A percentile compares a stretch with the other conserved stretches of the same genome.
phyloP scores from a whole-genome alignment of 2,113 vertebrate species.

The Ranitomeya imitator region DNA sequence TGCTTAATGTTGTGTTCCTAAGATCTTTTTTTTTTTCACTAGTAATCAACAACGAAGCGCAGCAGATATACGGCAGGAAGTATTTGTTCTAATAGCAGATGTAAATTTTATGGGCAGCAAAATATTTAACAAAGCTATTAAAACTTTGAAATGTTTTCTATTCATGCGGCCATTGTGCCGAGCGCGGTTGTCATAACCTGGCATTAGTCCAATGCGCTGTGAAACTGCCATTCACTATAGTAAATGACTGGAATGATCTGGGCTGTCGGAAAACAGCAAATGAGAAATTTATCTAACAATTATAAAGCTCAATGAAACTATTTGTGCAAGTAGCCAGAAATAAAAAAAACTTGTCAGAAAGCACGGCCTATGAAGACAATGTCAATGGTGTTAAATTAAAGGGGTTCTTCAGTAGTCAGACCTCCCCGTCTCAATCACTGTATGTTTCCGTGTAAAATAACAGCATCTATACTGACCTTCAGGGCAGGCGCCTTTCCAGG shows the following conservation, averaged over 20 bases:
- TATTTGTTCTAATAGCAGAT: conserved; percentile 47
- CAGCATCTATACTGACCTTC: no score
- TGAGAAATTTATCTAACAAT: conserved; percentile 58
- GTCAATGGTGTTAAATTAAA: neutral
- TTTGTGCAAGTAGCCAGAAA: neutral
- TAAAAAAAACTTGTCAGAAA: neutral
- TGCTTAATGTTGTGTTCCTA: conserved; percentile 8
- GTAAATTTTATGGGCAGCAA: conserved; percentile 43
- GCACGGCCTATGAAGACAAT: neutral
- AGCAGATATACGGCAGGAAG: conserved; percentile 37
- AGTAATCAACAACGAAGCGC: conserved; percentile 17
- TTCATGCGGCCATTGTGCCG: conserved; percentile 51
- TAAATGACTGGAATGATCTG: conserved; percentile 70
- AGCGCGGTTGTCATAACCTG: conserved; percentile 66
- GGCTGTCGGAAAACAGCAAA: conserved; percentile 67
- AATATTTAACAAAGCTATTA: conserved; percentile 52
- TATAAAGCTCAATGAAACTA: conserved; percentile 55
- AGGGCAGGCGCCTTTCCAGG: no score
- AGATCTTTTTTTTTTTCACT: conserved; percentile 12
- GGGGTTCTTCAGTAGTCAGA: no score
- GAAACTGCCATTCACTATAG: conserved; percentile 69
- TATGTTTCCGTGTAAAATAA: no score
- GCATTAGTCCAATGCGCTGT: conserved; percentile 67
- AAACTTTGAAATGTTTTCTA: conserved; percentile 54
- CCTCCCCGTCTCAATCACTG: no score